Conservation (phyloP, 2,888 invertebrate species). For the Conchocele bisecta region DNA sequence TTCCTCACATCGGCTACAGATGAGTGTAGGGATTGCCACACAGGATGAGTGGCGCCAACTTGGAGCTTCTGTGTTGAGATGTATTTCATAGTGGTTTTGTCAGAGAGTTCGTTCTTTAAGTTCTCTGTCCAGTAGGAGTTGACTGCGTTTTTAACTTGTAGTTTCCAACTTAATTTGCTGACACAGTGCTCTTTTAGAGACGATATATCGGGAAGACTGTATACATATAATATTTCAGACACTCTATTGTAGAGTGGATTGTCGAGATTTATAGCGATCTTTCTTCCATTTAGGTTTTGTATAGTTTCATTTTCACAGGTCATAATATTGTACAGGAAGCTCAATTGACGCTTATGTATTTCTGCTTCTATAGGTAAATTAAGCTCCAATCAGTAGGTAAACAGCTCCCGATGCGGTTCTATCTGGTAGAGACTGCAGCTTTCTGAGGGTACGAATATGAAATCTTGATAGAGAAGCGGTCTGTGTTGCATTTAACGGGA, state of each 20-base stretch:
- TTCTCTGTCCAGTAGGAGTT: background rate
- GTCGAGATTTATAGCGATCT: background rate
- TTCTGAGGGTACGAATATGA: background rate
- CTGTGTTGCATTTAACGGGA: background rate
- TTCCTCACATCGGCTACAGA: background rate
- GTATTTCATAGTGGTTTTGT: constrained; percentile 4
- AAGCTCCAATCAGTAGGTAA: constrained; percentile 2
- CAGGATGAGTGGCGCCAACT: background rate
- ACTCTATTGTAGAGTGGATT: background rate
- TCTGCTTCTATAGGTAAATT: constrained; percentile 10
- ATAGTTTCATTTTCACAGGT: background rate
- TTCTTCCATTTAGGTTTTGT: background rate
- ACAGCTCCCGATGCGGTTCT: background rate
- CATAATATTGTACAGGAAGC: background rate
- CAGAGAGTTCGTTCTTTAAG: background rate
- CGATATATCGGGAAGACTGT: background rate
- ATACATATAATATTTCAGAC: background rate
- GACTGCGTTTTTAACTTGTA: background rate
- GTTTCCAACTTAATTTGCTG: background rate
- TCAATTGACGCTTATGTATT: background rate
- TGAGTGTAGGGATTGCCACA: constrained; percentile 6
- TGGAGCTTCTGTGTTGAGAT: background rate
- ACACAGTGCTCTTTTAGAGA: background rate
- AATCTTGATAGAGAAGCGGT: background rate
- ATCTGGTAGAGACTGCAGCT: background rate